Base-by-base conservation (phyloP, 2,888 invertebrate species). In the Dysmachus trigonus region DNA sequence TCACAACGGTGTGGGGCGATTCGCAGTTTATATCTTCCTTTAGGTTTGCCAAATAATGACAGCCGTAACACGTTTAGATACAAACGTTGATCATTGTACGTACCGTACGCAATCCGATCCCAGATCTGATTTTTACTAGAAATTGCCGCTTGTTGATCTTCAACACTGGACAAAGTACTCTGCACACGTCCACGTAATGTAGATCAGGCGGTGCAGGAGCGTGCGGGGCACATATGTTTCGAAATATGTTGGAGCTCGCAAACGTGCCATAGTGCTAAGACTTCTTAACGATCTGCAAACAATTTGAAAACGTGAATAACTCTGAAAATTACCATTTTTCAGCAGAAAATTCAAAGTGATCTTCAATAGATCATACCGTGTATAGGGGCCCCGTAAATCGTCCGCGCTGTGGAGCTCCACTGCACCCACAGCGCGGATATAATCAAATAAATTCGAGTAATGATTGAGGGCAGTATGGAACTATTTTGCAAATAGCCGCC, bases 401-500 rank as follows among this genome's bases (percentile, higher is more conserved):
- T 38, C 41, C 8, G 53, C 18, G 15, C 27, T 18, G 15, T 27
- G 8, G 10, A 72, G 72, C 72, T 18, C 35, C 72, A 83, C 38
- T 35, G 71, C 35, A 18, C 22, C 27, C 38, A 71, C 62, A 62
- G 22, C 22, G 62, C 62, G 62, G 62, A 62, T 83, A 62, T 83
- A 71, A 83, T 83, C 72, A 83, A 83, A 72, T 72, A 83, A 30
- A 41, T 83, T 27, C 72, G 41, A 83, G 41, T 27, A 83, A 83
- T 83, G 83, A 83, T 83, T 53, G 83, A 72, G 83, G 41, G 83
- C 83, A 71, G 71, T 83, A 83, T 83, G 38, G 31, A 83, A 27
- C 62, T 41, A 72, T 83, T 82, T 83, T 71, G 30, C 30, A 83
- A 83, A 81, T 62, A 81, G 81, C 38, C n/a, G n/a, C 38, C n/a